Evolutionary conservation across 2,113 vertebrate genomes (phyloP).

Genomic region (Phaethornis superciliosus): DNA sequence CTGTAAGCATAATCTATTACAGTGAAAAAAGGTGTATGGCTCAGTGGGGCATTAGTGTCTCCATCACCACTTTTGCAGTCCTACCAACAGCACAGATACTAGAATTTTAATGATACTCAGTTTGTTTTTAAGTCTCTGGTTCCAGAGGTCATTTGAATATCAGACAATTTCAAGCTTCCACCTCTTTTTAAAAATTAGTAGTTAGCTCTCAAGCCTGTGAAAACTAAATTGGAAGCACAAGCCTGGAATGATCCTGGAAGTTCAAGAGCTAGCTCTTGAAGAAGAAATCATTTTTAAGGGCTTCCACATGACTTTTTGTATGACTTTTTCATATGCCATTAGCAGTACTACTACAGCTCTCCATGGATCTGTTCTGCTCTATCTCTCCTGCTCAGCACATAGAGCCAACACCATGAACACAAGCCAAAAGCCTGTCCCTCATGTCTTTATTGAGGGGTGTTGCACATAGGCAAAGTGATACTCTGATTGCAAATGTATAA

Average conservation of each 20-base stretch:
- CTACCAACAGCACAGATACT: not conserved
- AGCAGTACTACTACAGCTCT: not conserved
- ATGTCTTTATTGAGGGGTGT: not conserved
- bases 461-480: not conserved
- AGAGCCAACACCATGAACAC: not conserved
- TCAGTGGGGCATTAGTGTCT: not conserved
- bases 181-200: not conserved
- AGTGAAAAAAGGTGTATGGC: not conserved
- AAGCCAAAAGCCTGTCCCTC: not conserved
- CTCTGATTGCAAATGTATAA: not conserved
- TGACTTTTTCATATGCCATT: not conserved
- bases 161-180: not conserved
- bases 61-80: not conserved
- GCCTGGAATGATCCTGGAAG: not conserved
- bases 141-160: not conserved
- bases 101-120: not conserved
- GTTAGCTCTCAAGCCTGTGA: not conserved
- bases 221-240: constrained; percentile 24
- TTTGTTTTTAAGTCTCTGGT: not conserved
- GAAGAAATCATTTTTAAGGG: not conserved
- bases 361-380: not conserved
- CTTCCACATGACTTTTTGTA: not conserved
- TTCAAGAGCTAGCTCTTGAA: not conserved
- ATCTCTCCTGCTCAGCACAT: rapidly evolving
- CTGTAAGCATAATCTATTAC: not conserved